A percentile compares a stretch with the other conserved stretches of the same genome.
phyloP scores from a whole-genome alignment of 2,797 vertebrate genomes.

The Spinibarbus caldwelli region DNA sequence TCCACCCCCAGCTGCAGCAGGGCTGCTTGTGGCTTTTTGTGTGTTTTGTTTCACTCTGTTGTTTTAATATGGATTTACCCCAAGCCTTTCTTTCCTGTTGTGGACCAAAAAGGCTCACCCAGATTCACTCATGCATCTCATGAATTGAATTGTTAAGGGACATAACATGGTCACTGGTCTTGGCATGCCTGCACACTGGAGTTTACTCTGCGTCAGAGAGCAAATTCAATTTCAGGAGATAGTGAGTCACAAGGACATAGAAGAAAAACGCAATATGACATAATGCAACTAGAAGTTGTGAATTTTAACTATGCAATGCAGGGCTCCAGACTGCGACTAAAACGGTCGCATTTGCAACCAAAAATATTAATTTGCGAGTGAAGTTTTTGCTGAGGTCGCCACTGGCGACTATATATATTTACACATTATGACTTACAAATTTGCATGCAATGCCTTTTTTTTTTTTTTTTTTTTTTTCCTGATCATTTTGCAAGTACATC shows the following conservation, averaged over 20 bases:
- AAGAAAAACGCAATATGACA: not conserved
- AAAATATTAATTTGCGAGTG: no score
- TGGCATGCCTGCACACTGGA: not conserved
- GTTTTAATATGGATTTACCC: conserved; percentile 37
- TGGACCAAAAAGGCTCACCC: conserved; percentile 2
- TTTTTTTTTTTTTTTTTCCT: no score
- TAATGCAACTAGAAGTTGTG: not conserved
- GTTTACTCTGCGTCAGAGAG: conserved; percentile 2
- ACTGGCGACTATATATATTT: no score
- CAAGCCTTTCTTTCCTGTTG: conserved; percentile 40
- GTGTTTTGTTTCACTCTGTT: conserved; percentile 47
- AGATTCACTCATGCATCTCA: conserved; percentile 30
- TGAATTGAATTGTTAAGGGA: conserved; percentile 35
- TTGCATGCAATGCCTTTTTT: no score
- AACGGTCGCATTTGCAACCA: no score
- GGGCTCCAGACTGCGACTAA: no score
- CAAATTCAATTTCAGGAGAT: conserved; percentile 10
- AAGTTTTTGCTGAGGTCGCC: no score
- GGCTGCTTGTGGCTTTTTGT: conserved; percentile 25
- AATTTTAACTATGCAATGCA: not conserved
- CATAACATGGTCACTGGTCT: not conserved
- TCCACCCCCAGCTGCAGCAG: conserved; percentile 8
- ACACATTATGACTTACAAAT: no score
- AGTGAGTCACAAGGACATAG: not conserved
- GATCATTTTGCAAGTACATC: no score